Evolutionary conservation across 2,797 vertebrate species (phyloP).

Genomic region (Centroberyx gerrardi): DNA sequence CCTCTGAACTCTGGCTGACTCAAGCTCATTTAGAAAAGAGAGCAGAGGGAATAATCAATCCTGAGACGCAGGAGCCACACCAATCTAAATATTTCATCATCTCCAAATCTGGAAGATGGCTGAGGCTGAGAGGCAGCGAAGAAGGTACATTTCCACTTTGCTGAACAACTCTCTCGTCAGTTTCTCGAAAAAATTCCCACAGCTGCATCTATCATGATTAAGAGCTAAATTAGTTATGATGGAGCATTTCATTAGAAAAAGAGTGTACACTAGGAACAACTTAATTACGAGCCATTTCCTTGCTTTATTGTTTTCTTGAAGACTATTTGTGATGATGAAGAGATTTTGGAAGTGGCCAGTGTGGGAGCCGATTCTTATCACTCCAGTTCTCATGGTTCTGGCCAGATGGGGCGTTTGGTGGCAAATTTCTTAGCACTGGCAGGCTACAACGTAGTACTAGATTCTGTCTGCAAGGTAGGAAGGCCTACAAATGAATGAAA

Average conservation of each 20-base stretch:
- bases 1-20: slow-evolving; percentile 68
- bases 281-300: slow-evolving; percentile 56
- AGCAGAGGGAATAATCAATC: slow-evolving; percentile 52
- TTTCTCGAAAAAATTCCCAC: slow-evolving; percentile 40
- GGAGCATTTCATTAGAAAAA: slow-evolving; percentile 63
- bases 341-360: slow-evolving; percentile 59
- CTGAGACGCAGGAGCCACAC: slow-evolving; percentile 47
- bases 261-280: slow-evolving; percentile 41
- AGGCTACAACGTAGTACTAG: background rate
- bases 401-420: slow-evolving; percentile 68
- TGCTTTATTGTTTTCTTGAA: slow-evolving; percentile 63
- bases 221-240: slow-evolving; percentile 63
- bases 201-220: slow-evolving; percentile 55
- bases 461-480: slow-evolving; percentile 29
- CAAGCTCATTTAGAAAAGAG: slow-evolving; percentile 52
- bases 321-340: slow-evolving; percentile 64
- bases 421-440: slow-evolving; percentile 44
- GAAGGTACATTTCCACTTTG: slow-evolving; percentile 18
- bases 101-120: slow-evolving; percentile 33
- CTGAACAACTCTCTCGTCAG: slow-evolving; percentile 2
- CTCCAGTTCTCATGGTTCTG: slow-evolving; percentile 64
- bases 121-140: slow-evolving; percentile 31
- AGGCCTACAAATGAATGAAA: slow-evolving; percentile 56
- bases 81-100: slow-evolving; percentile 74
- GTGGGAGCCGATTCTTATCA: slow-evolving; percentile 78